phyloP scores from a whole-genome alignment of 2,113 vertebrate genomes.

The Rhinolophus sinicus region DNA sequence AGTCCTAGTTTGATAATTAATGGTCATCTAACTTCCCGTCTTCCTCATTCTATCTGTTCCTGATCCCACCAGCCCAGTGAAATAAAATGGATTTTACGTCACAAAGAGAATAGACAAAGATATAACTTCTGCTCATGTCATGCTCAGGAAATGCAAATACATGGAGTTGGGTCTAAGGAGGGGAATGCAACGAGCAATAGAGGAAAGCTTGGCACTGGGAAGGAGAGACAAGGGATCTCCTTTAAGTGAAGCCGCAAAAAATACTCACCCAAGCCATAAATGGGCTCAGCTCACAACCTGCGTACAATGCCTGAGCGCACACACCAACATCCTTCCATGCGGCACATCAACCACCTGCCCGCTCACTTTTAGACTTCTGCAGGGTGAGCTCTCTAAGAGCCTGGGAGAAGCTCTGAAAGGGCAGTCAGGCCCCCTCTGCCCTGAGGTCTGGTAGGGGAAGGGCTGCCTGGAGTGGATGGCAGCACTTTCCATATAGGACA shows the following conservation, averaged over 20 bases:
- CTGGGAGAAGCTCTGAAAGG: not conserved
- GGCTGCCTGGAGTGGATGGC: not conserved
- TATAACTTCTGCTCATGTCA: not conserved
- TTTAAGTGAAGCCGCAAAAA: not conserved
- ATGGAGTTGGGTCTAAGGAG: not conserved
- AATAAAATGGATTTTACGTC: not conserved
- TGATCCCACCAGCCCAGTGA: not conserved
- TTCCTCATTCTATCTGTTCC: not conserved
- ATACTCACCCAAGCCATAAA: not conserved
- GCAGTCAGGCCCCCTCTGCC: not conserved
- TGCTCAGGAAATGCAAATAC: not conserved
- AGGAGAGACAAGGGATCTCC: not conserved
- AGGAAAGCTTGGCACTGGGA: not conserved
- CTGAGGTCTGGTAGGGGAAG: not conserved
- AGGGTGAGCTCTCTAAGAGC: not conserved
- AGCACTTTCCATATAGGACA: not conserved
- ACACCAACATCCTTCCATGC: not conserved
- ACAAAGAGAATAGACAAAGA: slow-evolving; percentile 15
- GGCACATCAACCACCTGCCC: not conserved
- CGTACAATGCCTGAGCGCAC: not conserved
- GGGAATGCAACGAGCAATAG: not conserved
- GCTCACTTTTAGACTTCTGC: not conserved
- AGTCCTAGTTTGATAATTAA: not conserved
- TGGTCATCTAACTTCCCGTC: not conserved
- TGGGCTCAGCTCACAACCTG: not conserved